Evolutionary conservation across 2,113 vertebrate species (phyloP), one percentile per base, ranked within the genome.

Genomic region (Gopherus flavomarginatus): DNA sequence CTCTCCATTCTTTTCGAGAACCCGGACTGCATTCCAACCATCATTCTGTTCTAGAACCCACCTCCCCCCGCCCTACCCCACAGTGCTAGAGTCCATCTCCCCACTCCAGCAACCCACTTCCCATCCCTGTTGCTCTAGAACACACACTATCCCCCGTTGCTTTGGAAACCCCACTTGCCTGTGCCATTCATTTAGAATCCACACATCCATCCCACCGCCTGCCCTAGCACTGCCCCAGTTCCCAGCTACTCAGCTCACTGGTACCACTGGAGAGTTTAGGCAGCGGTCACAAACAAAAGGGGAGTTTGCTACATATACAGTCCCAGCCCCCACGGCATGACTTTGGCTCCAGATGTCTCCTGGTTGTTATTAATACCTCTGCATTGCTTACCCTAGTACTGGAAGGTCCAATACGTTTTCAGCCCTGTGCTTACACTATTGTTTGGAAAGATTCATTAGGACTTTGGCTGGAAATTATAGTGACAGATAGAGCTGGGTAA

Each of bases 391-490:
- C 92, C 92, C 96, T 95, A 97, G 96, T 98, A 89, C 93, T 96
- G 97, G 90, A 97, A 21, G 16, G 97, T 95, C 97, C 97, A 97
- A 97, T 97, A 95, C 89, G 88, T 97, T 96, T 96, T 95, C 96
- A 95, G 91, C 93, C 95, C 96, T 97, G 96, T 97, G 97, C 95
- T 97, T 95, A 96, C 80, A 90, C 96, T 96, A 97, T 97, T 98
- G 96, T 98, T 98, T 92, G 88, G 93, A 96, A 97, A 98, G 97
- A 98, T 98, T 97, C 97, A 98, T 98, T 98, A 96, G 95, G 95
- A 96, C 95, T 96, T 96, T 3, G 82, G 88, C 90, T 97, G 95
- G 97, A 97, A 98, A 97, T 97, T 97, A 97, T 95, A 97, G 96
- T 97, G 97, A 96, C 97, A 97, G 95, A 96, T 96, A 90, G 92